These are phyloP conservation scores for Xenopus laevis DNA, from an alignment of 2,113 vertebrate genomes.

Conservation along the genomic window DNA sequence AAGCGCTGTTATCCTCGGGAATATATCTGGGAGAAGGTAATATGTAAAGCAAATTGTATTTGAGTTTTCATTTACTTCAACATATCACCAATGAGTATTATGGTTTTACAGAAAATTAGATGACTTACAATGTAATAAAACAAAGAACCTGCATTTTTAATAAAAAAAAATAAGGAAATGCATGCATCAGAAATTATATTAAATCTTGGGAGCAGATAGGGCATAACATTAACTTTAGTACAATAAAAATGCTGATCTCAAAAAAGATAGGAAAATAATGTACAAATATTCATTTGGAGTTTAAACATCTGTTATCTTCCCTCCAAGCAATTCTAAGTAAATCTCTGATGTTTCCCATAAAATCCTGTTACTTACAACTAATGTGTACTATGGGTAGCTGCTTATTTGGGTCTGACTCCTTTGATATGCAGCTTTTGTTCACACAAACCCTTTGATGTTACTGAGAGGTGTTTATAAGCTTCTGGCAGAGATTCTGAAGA, in stretches of 20 bases:
- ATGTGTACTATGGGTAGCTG: conserved; percentile 36
- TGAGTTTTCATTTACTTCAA: too few species aligned
- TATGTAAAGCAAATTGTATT: too few species aligned
- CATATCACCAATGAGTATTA: too few species aligned
- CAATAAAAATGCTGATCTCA: background rate
- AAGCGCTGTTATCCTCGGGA: too few species aligned
- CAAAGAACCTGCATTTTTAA: too few species aligned
- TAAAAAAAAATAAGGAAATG: too few species aligned
- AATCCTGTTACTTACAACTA: conserved; percentile 40
- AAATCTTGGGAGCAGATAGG: too few species aligned
- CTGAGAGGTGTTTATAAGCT: conserved; percentile 42
- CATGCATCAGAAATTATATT: too few species aligned
- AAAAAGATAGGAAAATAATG: background rate
- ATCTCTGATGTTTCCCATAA: conserved; percentile 34
- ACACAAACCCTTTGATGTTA: conserved; percentile 39
- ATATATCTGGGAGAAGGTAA: too few species aligned
- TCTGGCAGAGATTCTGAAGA: conserved; percentile 38
- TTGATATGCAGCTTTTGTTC: conserved; percentile 42
- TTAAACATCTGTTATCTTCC: conserved; percentile 36
- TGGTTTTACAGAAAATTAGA: too few species aligned
- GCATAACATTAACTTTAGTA: background rate
- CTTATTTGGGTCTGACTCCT: conserved; percentile 38
- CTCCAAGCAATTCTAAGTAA: conserved; percentile 34
- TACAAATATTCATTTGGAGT: conserved; percentile 16
- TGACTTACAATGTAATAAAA: too few species aligned